phyloP scores from a whole-genome alignment of 1,140 invertebrate genomes.

The Hypothenemus hampei region DNA sequence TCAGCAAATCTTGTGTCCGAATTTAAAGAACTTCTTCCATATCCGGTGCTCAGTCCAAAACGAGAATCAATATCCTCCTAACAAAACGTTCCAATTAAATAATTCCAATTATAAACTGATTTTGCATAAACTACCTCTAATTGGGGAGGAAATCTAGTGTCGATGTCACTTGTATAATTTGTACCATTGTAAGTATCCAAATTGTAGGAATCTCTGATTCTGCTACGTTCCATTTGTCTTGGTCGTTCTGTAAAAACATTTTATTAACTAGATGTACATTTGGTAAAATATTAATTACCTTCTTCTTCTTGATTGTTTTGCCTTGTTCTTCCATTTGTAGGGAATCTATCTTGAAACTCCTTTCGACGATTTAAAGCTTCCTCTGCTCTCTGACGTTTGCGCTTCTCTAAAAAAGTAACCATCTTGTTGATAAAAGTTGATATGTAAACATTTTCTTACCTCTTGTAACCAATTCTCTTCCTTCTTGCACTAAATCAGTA shows the following conservation, averaged over 20 bases:
- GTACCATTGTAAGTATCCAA: conserved; percentile 56
- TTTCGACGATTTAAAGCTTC: conserved; percentile 68
- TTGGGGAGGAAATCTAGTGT: conserved; percentile 50
- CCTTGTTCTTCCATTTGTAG: conserved; percentile 50
- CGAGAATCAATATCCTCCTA: conserved; percentile 55
- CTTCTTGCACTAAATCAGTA: conserved; percentile 88
- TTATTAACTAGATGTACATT: neutral
- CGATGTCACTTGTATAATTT: conserved; percentile 47
- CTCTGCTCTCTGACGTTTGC: conserved; percentile 72
- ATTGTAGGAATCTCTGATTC: conserved; percentile 45
- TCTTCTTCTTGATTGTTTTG: conserved; percentile 52
- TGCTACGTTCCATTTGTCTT: conserved; percentile 28
- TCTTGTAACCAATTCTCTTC: conserved; percentile 81
- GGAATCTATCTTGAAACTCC: conserved; percentile 64
- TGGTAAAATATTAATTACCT: conserved; percentile 38
- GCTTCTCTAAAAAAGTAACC: conserved; percentile 61
- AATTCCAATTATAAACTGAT: neutral
- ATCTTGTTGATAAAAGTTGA: neutral
- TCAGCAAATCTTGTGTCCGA: conserved; percentile 45
- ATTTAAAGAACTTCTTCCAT: conserved; percentile 41
- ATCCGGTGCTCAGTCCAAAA: conserved; percentile 54
- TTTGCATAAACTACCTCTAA: conserved; percentile 31
- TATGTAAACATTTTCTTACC: conserved; percentile 48
- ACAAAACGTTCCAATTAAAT: neutral
- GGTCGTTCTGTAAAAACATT: conserved; percentile 28